Conservation (phyloP, 1,140 invertebrate species). For the Reticulitermes speratus region DNA sequence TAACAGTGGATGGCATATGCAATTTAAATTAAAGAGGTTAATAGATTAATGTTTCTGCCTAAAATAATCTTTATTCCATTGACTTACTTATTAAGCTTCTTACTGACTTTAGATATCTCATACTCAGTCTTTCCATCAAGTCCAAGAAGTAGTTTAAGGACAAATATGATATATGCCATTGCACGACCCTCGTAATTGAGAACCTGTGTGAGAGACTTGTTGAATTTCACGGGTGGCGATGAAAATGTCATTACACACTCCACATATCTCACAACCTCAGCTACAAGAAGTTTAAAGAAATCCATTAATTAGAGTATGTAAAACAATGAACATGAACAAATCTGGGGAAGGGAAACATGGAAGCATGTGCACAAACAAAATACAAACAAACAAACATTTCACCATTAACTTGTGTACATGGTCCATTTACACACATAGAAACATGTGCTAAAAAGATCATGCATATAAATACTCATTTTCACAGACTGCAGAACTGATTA, state of each 20-base stretch:
- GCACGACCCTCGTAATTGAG: slow-evolving; percentile 62
- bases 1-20: background rate
- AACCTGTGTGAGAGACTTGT: slow-evolving; percentile 38
- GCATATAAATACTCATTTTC: too few relatives aligned
- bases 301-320: slow-evolving; percentile 50
- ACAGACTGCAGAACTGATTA: too few relatives aligned
- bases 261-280: slow-evolving; percentile 44
- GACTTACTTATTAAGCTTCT: slow-evolving; percentile 49
- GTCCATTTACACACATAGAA: too few relatives aligned
- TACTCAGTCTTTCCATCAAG: slow-evolving; percentile 63
- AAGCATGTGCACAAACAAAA: too few relatives aligned
- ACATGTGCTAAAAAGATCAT: too few relatives aligned
- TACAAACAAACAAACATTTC: too few relatives aligned
- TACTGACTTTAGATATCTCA: slow-evolving; percentile 54
- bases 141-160: slow-evolving; percentile 61
- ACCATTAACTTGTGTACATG: too few relatives aligned
- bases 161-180: slow-evolving; percentile 61
- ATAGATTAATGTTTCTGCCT: background rate
- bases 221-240: slow-evolving; percentile 46
- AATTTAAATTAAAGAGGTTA: background rate
- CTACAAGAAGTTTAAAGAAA: slow-evolving; percentile 37
- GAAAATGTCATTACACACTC: slow-evolving; percentile 47
- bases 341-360: too few relatives aligned
- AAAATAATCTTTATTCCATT: background rate
- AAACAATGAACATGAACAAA: slow-evolving; percentile 37